Conservation (phyloP, 2,113 vertebrate genomes). For the Burhinus oedicnemus region DNA sequence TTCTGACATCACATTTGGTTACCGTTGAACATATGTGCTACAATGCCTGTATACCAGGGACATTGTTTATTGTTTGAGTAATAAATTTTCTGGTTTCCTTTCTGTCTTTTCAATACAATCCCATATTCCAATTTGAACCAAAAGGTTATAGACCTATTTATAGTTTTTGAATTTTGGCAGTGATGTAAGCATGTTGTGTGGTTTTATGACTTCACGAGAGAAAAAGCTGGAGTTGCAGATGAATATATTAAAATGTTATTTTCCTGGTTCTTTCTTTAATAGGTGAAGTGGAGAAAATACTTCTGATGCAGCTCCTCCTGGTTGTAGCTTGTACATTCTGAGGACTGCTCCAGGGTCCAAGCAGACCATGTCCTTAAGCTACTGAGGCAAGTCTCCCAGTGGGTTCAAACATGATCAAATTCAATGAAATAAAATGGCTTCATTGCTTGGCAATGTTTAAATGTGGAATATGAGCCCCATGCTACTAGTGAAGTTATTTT, state of each 20-base stretch:
- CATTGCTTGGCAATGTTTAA: background rate
- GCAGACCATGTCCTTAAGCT: background rate
- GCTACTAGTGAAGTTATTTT: background rate
- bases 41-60: background rate
- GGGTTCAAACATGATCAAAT: background rate
- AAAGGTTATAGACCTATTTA: slow-evolving; percentile 33
- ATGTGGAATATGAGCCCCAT: background rate
- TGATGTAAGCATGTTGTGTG: slow-evolving; percentile 5
- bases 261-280: background rate
- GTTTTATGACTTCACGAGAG: slow-evolving; percentile 25
- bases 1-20: slow-evolving; percentile 13
- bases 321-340: background rate
- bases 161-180: slow-evolving; percentile 22
- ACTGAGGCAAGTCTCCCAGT: background rate
- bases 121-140: background rate
- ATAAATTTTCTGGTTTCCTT: slow-evolving; percentile 29
- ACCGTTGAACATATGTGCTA: slow-evolving; percentile 2
- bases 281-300: background rate
- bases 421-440: background rate
- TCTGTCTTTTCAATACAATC: background rate
- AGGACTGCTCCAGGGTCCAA: background rate
- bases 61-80: background rate
- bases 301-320: background rate
- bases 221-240: background rate
- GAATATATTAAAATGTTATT: background rate